A percentile compares a stretch with the other conserved stretches of the same genome.
Evolutionary conservation across 2,797 vertebrate genomes (phyloP).

Genomic region (Hippocampus kuda): DNA sequence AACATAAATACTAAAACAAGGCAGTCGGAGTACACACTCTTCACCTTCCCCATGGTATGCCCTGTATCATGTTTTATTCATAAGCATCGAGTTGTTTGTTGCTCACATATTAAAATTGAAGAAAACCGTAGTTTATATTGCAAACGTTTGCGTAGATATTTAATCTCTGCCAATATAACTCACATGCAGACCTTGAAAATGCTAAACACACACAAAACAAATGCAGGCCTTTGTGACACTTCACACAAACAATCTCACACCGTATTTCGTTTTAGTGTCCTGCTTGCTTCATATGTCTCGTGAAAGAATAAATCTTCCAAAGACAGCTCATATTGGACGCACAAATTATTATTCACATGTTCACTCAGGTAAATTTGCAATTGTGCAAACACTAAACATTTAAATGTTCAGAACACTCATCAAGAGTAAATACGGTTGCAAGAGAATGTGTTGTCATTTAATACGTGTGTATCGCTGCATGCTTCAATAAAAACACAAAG

Average conservation of each 20-base stretch:
- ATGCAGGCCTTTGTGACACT: conserved; percentile 14
- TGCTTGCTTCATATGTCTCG: conserved; percentile 5
- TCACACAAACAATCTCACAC: background rate
- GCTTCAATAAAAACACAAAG: conserved; percentile 11
- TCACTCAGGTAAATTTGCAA: background rate
- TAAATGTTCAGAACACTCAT: background rate
- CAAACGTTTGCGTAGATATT: conserved; percentile 60
- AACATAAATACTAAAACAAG: conserved; percentile 18
- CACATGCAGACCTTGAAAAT: conserved; percentile 8
- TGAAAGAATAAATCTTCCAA: conserved; percentile 17
- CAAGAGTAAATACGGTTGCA: conserved; percentile 1
- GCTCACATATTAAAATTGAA: conserved; percentile 51
- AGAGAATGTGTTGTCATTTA: background rate
- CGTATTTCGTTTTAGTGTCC: conserved; percentile 6
- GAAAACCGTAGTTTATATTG: conserved; percentile 60
- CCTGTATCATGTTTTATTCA: conserved; percentile 49
- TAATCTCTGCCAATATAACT: conserved; percentile 29
- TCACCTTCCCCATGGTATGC: conserved; percentile 9
- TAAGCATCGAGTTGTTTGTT: conserved; percentile 36
- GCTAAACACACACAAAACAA: background rate
- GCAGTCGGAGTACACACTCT: background rate
- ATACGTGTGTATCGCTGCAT: conserved; percentile 1
- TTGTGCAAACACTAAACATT: background rate
- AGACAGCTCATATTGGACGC: background rate
- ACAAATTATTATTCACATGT: background rate